phyloP scores from a whole-genome alignment of 1,140 invertebrate species.

The Leguminivora glycinivorella region DNA sequence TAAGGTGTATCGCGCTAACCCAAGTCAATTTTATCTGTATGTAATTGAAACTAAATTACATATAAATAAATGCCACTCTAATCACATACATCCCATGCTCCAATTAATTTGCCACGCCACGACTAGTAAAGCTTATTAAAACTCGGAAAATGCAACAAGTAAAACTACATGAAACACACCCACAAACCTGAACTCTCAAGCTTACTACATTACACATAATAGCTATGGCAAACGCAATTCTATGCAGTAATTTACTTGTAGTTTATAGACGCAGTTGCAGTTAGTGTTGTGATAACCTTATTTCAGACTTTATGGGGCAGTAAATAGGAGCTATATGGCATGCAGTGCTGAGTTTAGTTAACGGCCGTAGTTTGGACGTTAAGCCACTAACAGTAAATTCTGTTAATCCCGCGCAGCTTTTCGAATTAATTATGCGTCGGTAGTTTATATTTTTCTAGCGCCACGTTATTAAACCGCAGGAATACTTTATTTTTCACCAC shows the following conservation, averaged over 20 bases:
- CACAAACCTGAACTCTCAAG: not conserved
- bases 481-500: no score
- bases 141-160: slow-evolving; percentile 5
- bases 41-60: no score
- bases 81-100: not conserved
- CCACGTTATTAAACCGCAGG: no score
- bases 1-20: no score
- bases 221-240: not conserved
- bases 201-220: not conserved
- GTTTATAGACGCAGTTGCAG: not conserved
- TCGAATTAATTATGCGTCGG: slow-evolving; percentile 1
- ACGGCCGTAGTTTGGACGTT: not conserved
- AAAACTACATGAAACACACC: not conserved
- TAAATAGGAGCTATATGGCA: not conserved
- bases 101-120: not conserved
- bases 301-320: not conserved
- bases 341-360: not conserved
- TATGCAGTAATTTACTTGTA: not conserved
- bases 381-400: slow-evolving; percentile 2
- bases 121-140: slow-evolving; percentile 15
- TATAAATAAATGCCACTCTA: not conserved
- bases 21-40: no score
- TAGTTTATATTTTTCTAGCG: not conserved
- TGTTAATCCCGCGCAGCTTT: not conserved
- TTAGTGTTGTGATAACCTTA: not conserved